Conservation (phyloP, 2,888 invertebrate species). For the Synergus gifuensis region DNA sequence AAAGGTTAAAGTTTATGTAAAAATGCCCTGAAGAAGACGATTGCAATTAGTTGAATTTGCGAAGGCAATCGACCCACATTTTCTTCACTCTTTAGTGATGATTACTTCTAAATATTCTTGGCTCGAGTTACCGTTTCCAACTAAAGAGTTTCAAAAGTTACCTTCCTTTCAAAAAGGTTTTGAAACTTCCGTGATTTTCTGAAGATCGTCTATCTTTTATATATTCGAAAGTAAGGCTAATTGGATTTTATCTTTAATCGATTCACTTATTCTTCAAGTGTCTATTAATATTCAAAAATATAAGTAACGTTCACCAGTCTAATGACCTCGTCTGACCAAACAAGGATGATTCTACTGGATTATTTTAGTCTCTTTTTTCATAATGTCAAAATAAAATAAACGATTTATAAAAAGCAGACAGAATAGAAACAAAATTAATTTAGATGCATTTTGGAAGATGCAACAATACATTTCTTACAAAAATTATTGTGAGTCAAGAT, state of each 20-base stretch:
- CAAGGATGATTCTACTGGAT: not conserved
- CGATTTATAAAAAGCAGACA: too few relatives aligned
- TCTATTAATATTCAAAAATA: not conserved
- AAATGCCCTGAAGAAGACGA: not conserved
- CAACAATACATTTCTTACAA: too few relatives aligned
- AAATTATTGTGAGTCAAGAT: too few relatives aligned
- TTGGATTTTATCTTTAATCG: not conserved
- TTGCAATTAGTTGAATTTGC: slow-evolving; percentile 31
- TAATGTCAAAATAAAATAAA: too few relatives aligned
- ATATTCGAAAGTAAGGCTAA: not conserved
- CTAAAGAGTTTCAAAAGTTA: slow-evolving; percentile 17
- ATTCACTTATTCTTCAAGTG: not conserved
- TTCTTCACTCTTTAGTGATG: slow-evolving; percentile 9
- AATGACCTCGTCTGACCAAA: not conserved
- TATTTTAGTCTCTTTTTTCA: not conserved
- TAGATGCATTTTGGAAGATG: too few relatives aligned
- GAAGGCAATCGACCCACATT: slow-evolving; percentile 29
- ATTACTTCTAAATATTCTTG: slow-evolving; percentile 29
- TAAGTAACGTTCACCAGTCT: not conserved
- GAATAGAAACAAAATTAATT: too few relatives aligned
- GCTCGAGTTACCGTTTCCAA: slow-evolving; percentile 10
- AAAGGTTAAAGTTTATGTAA: slow-evolving; percentile 1
- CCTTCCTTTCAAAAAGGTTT: slow-evolving; percentile 9
- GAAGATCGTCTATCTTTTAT: not conserved
- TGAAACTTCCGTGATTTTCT: not conserved